Evolutionary conservation across 2,888 invertebrate species (phyloP).

Genomic region (Phragmatobia fuliginosa): DNA sequence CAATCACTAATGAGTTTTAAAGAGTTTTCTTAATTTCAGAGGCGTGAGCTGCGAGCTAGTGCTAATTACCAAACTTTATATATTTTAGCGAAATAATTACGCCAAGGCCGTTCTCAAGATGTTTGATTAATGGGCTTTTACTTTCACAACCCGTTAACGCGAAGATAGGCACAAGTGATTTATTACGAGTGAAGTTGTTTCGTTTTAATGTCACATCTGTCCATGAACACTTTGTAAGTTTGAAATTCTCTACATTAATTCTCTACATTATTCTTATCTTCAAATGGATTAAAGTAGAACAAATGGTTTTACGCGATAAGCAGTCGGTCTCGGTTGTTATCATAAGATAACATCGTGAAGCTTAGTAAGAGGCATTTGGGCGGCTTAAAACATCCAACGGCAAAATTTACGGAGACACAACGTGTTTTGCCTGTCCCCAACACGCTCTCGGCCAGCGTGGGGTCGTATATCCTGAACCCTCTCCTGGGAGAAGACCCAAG

Average conservation of each 20-base stretch:
- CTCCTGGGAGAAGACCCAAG: no score
- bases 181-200: not conserved
- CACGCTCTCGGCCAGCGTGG: no score
- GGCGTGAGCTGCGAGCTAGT: not conserved
- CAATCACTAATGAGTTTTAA: not conserved
- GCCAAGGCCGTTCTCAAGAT: conserved; percentile 4
- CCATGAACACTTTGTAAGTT: no score
- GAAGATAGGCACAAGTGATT: not conserved
- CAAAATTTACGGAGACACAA: no score
- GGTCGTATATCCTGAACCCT: no score
- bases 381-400: no score
- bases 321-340: no score
- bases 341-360: no score
- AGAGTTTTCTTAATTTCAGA: not conserved
- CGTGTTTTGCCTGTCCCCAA: no score
- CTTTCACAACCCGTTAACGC: not conserved
- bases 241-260: no score
- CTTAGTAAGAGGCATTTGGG: no score
- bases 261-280: not conserved
- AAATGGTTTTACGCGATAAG: no score
- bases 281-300: not conserved
- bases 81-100: not conserved
- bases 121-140: conserved; percentile 11
- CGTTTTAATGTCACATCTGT: not conserved
- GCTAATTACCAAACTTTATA: conserved; percentile 12